Evolutionary conservation across 1,140 invertebrate species (phyloP).

Genomic region (Euwallacea fornicatus): DNA sequence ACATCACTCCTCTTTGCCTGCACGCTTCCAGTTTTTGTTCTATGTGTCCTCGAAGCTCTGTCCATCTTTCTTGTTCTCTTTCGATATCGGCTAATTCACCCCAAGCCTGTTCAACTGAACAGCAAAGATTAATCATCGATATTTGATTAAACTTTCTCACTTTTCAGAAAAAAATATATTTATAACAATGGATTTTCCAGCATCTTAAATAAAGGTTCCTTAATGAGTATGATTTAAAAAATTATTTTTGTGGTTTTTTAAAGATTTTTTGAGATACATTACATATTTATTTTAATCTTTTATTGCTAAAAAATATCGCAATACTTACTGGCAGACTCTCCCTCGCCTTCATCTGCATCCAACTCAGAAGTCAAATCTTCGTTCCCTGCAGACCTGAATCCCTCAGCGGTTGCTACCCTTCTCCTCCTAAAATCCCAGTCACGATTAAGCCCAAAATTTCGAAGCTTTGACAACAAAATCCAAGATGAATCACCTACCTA

Average conservation of each 20-base stretch:
- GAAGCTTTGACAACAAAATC: background rate
- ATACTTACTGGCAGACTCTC: constrained; percentile 40
- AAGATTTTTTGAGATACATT: no score
- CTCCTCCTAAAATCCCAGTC: constrained; percentile 35
- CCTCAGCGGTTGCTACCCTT: constrained; percentile 44
- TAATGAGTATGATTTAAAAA: no score
- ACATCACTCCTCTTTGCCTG: constrained; percentile 68
- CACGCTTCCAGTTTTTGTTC: constrained; percentile 79
- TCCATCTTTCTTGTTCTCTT: constrained; percentile 79
- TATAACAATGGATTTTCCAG: no score
- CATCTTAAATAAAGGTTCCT: no score
- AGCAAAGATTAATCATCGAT: background rate
- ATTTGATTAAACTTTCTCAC: no score
- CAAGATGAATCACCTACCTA: constrained; percentile 51
- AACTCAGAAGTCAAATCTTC: constrained; percentile 36
- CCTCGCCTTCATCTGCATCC: constrained; percentile 44
- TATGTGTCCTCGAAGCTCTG: constrained; percentile 71
- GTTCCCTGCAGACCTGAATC: constrained; percentile 49
- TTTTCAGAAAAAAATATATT: no score
- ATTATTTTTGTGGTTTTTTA: no score
- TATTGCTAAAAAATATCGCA: no score
- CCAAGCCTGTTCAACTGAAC: constrained; percentile 75
- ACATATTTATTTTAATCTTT: no score
- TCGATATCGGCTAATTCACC: constrained; percentile 81
- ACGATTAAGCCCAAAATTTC: constrained; percentile 8